Percentiles rank a stretch among this genome's conserved stretches.
phyloP scores from a whole-genome alignment of 37 sponge, comb jelly and placozoan genomes.

The Haliclona indistincta region DNA sequence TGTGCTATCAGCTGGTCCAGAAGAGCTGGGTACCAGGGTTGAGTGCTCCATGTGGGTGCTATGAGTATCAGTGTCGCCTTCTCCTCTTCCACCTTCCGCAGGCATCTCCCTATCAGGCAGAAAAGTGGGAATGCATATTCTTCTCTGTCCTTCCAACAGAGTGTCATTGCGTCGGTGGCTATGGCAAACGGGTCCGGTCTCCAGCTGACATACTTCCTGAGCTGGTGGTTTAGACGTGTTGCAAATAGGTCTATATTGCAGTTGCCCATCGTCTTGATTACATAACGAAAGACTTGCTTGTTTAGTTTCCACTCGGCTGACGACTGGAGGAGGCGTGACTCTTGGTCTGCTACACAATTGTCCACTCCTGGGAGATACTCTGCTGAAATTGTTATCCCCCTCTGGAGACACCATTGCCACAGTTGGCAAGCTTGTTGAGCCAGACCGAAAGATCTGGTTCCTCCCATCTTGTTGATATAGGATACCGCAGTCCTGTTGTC shows the following conservation, averaged over 20 bases:
- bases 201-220: conserved; percentile 39
- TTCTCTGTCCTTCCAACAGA: conserved; percentile 8
- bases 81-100: conserved; percentile 34
- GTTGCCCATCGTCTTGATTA: conserved; percentile 16
- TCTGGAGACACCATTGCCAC: conserved; percentile 57
- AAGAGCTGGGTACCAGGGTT: conserved; percentile 51
- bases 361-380: conserved; percentile 41
- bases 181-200: conserved; percentile 43
- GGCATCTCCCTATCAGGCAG: conserved; percentile 36
- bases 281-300: background rate
- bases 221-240: conserved; percentile 50
- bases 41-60: conserved; percentile 30
- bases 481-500: conserved; percentile 48
- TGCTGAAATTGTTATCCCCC: conserved; percentile 37
- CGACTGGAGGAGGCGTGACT: conserved; percentile 14
- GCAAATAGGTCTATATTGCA: conserved; percentile 49
- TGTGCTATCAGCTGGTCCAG: conserved; percentile 17
- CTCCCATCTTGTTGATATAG: conserved; percentile 56
- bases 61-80: conserved; percentile 20
- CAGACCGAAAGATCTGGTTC: conserved; percentile 16
- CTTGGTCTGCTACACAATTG: conserved; percentile 25
- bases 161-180: conserved; percentile 37
- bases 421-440: background rate
- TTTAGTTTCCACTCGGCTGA: conserved; percentile 45
- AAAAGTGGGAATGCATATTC: conserved; percentile 70